Evolutionary conservation across 2,113 vertebrate genomes (phyloP).

Genomic region (Megatriorchis doriae): DNA sequence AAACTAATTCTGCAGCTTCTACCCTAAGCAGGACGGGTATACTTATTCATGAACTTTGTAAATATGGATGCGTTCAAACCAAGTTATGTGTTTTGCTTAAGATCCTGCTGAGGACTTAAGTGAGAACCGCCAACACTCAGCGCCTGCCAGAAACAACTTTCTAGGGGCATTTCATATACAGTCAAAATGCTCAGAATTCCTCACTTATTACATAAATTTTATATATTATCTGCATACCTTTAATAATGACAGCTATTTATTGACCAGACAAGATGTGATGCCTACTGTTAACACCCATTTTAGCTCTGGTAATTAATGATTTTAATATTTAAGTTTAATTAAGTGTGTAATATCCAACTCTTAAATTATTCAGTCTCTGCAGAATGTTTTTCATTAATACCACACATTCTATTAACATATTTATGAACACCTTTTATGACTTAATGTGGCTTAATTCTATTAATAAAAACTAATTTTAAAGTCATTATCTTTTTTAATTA

Average conservation of each 20-base stretch:
- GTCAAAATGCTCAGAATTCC: neutral
- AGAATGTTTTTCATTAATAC: constrained; percentile 63
- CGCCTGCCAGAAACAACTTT: neutral
- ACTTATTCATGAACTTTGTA: neutral
- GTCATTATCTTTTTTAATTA: constrained; percentile 67
- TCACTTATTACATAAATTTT: neutral
- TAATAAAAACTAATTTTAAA: constrained; percentile 73
- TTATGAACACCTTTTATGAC: constrained; percentile 64
- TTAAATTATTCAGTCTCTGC: constrained; percentile 50
- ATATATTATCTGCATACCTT: neutral
- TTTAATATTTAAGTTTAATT: constrained; percentile 66
- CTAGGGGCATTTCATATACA: neutral
- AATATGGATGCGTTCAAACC: neutral
- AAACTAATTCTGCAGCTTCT: neutral
- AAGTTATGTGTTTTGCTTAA: neutral
- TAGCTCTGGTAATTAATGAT: constrained; percentile 40
- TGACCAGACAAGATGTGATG: neutral
- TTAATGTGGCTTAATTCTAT: constrained; percentile 67
- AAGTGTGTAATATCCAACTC: constrained; percentile 16
- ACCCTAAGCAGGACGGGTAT: neutral
- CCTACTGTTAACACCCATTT: neutral
- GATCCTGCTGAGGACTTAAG: neutral
- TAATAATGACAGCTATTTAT: constrained; percentile 5
- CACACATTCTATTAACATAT: constrained; percentile 62
- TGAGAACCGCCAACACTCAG: neutral